Evolutionary conservation across 2,888 invertebrate genomes (phyloP).

Genomic region (Tenthredo mesomela): DNA sequence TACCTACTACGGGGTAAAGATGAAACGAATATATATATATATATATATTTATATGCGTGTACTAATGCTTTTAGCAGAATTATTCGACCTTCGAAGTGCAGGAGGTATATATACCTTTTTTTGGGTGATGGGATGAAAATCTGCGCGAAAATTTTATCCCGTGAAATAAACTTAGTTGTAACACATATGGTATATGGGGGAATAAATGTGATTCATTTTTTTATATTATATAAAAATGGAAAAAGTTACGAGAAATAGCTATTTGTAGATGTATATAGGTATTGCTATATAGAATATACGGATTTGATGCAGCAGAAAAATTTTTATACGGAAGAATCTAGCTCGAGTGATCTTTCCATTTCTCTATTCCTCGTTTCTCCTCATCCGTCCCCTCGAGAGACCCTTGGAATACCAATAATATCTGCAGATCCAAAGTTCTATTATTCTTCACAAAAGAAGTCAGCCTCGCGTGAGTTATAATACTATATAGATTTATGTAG

Average conservation of each 20-base stretch:
- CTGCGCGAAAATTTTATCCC: not conserved
- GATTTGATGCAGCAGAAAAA: not conserved
- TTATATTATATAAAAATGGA: not conserved
- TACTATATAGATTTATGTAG: constrained; percentile 23
- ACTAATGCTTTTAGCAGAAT: not conserved
- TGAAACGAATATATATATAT: not conserved
- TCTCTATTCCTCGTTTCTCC: not conserved
- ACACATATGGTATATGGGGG: not conserved
- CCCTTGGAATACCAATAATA: constrained; percentile 50
- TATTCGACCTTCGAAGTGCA: not conserved
- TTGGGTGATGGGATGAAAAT: not conserved
- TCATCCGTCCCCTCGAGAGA: not conserved
- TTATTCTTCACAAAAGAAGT: constrained; percentile 50
- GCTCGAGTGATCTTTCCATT: constrained; percentile 16
- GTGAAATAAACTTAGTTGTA: not conserved
- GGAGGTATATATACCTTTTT: not conserved
- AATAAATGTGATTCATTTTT: not conserved
- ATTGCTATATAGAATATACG: too few relatives aligned
- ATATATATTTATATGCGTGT: too few relatives aligned
- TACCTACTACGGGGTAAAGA: not conserved
- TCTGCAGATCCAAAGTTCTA: constrained; percentile 45
- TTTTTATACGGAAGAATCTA: not conserved
- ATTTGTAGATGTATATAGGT: not conserved
- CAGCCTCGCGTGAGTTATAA: constrained; percentile 41
- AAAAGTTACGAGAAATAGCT: not conserved